Evolutionary conservation across 92 coral and sea anemone genomes (phyloP).

Genomic region (Palythoa heliodiscus): DNA sequence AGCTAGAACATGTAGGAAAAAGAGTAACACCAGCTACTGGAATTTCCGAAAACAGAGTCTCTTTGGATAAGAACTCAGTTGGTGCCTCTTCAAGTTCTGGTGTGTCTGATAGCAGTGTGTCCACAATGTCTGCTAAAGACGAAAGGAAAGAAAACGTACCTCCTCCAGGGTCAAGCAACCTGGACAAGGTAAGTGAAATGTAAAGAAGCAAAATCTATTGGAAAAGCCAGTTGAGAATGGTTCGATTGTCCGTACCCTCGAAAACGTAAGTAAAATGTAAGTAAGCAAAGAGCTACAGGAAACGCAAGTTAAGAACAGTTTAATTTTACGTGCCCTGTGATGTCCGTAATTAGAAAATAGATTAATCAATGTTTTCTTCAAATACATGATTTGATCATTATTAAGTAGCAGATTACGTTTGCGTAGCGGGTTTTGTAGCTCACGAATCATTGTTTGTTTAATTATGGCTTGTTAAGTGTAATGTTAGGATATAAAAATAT

Average conservation of each 20-base stretch:
- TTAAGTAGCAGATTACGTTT: no score
- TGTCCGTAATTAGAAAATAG: no score
- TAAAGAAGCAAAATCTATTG: not conserved
- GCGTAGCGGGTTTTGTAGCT: no score
- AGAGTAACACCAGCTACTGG: not conserved
- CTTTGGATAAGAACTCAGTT: not conserved
- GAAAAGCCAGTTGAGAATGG: not conserved
- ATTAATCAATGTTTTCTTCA: no score
- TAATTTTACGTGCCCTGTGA: no score
- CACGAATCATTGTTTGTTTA: no score
- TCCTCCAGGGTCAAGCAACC: not conserved
- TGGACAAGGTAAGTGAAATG: slow-evolving; percentile 2
- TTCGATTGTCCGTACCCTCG: not conserved
- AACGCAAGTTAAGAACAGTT: not conserved
- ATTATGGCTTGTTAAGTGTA: no score
- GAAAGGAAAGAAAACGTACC: slow-evolving; percentile 3
- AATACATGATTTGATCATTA: no score
- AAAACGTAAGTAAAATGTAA: not conserved
- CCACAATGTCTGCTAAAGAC: not conserved
- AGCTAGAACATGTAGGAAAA: not conserved
- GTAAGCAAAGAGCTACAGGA: not conserved
- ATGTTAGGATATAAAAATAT: no score
- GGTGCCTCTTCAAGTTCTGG: not conserved
- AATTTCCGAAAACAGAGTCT: not conserved
- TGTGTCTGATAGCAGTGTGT: not conserved